These are phyloP conservation scores for Lepidurus apus DNA, from an alignment of 1,140 invertebrate genomes.

Conservation along the genomic window DNA sequence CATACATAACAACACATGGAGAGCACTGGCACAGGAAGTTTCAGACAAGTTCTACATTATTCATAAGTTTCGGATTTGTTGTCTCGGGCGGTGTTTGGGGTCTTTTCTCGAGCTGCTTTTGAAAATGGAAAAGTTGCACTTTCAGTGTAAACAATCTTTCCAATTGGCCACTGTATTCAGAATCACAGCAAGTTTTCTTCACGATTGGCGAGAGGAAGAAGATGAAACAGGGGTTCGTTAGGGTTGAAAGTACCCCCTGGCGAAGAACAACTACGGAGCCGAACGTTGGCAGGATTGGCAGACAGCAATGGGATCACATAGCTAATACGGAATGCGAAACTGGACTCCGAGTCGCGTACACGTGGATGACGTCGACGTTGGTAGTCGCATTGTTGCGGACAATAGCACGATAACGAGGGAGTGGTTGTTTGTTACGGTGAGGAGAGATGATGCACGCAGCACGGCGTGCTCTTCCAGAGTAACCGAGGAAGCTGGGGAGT, in stretches of 20 bases:
- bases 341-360: too few relatives aligned
- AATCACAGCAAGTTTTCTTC: background rate
- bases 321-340: too few relatives aligned
- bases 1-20: slow-evolving; percentile 10
- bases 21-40: slow-evolving; percentile 17
- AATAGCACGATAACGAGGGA: background rate
- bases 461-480: background rate
- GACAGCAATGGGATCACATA: too few relatives aligned
- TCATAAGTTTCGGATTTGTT: background rate
- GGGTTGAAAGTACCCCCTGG: too few relatives aligned
- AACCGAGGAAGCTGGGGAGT: background rate
- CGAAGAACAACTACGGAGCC: too few relatives aligned
- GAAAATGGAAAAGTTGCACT: background rate
- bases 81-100: background rate
- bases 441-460: background rate
- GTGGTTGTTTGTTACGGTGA: background rate
- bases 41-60: slow-evolving; percentile 8
- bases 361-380: too few relatives aligned
- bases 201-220: too few relatives aligned
- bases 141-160: slow-evolving; percentile 3
- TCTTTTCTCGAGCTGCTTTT: background rate
- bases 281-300: too few relatives aligned
- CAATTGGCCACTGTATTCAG: background rate
- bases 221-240: too few relatives aligned
- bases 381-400: too few relatives aligned